These are phyloP conservation scores for Anthoptus insignis DNA, from an alignment of 2,888 invertebrate genomes.

Conservation along the genomic window DNA sequence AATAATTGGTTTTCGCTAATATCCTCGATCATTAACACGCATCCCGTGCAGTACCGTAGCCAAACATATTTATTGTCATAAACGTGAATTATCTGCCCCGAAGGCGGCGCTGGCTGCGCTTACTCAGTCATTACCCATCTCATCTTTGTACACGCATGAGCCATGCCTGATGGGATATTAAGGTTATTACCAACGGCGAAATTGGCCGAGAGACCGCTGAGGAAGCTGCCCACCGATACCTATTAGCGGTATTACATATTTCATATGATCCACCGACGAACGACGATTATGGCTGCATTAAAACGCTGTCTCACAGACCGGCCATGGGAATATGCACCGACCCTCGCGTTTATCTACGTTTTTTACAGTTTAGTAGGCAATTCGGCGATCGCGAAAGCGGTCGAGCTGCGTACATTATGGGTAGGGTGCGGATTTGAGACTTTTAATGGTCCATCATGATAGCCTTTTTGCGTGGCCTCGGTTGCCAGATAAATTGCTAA, in stretches of 20 bases:
- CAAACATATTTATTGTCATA: constrained; percentile 65
- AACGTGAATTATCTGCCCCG: constrained; percentile 60
- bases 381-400: constrained; percentile 69
- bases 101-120: constrained; percentile 59
- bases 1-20: too few relatives aligned
- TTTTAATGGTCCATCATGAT: constrained; percentile 62
- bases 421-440: constrained; percentile 44
- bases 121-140: constrained; percentile 72
- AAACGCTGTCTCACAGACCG: constrained; percentile 77
- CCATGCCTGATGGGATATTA: constrained; percentile 82
- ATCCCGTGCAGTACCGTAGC: constrained; percentile 46
- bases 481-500: constrained; percentile 45
- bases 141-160: constrained; percentile 80
- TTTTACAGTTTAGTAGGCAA: constrained; percentile 80
- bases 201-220: constrained; percentile 84
- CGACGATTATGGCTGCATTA: constrained; percentile 83
- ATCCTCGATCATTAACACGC: constrained; percentile 6
- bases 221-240: constrained; percentile 82
- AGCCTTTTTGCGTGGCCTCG: constrained; percentile 57
- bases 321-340: constrained; percentile 74
- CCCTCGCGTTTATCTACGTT: constrained; percentile 75
- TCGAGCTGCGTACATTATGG: constrained; percentile 69
- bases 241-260: constrained; percentile 85
- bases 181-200: constrained; percentile 82
- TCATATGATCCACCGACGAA: constrained; percentile 79